Evolutionary conservation across 2,797 vertebrate genomes (phyloP), one percentile per base, ranked within the genome.

Genomic region (Decapterus maruadsi): DNA sequence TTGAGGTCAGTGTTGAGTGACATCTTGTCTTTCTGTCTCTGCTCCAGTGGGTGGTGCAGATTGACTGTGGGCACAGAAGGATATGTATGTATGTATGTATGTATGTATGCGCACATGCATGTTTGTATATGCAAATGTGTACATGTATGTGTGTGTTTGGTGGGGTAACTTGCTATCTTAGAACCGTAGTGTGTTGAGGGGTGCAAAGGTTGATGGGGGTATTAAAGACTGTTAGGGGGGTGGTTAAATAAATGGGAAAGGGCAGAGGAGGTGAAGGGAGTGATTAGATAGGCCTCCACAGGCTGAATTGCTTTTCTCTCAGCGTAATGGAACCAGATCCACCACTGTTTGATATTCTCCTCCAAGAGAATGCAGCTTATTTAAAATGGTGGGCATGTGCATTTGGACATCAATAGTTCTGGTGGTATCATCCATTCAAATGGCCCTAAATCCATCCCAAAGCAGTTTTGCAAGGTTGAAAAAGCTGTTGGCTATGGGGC

Each of bases 1-100:
- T 57, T 13, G 7, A 87, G 89, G 90, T 93, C 91, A 91, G 77
- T 85, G 78, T 89, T 93, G 90, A 93, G 79, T 89, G 90, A 89
- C 84, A 86, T 82, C 87, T 76, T 77, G 85, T 83, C 87, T 78
- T 81, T 74, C 75, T 76, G 68, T 70, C 77, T 89, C 76, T 90
- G 88, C 87, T 92, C 68, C 82, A 85, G 71, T 88, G 83, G 89
- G 82, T 84, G 87, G 82, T 85, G 65, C 60, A 71, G 78, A 77
- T 74, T 86, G 78, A 83, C 77, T 83, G 80, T 84, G 73, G 73
- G 40, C 82, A 72, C 82, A 80, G 81, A 22, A 0, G 73, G 78
- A 67, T 62, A 67, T 43, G 13, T 53, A 51, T 69, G 58, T 60
- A 60, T 58, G 42, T 16, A 46, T 17, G 43, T 46, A 46, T 26